A percentile compares a stretch with the other conserved stretches of the same genome.
Evolutionary conservation across 2,888 invertebrate genomes (phyloP).

Genomic region (Scaptomyza tumidula): DNA sequence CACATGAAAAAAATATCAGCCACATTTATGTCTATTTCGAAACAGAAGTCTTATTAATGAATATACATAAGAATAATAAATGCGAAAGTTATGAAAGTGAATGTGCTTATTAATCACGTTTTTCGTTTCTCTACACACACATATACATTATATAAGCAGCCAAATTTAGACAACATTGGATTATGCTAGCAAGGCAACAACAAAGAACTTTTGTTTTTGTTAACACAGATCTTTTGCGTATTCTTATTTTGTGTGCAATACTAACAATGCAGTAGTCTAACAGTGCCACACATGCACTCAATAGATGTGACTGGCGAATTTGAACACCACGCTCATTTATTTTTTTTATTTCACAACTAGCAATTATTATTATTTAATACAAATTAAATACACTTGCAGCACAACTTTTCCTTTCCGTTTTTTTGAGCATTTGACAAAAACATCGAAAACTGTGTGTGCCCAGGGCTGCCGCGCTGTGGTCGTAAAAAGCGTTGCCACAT

Average conservation of each 20-base stretch:
- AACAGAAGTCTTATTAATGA: not conserved
- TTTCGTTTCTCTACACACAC: constrained; percentile 11
- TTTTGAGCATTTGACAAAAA: constrained; percentile 27
- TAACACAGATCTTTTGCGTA: constrained; percentile 65
- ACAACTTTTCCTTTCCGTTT: constrained; percentile 35
- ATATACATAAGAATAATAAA: not conserved
- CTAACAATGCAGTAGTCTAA: constrained; percentile 29
- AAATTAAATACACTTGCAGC: constrained; percentile 43
- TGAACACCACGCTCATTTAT: constrained; percentile 40
- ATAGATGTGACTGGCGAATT: constrained; percentile 14
- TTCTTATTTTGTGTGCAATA: constrained; percentile 26
- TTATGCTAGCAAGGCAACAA: constrained; percentile 31
- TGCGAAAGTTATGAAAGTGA: constrained; percentile 2
- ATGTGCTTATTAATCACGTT: constrained; percentile 7
- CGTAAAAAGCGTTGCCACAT: constrained; percentile 24
- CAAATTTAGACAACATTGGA: constrained; percentile 51
- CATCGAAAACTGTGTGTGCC: constrained; percentile 21
- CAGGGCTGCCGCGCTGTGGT: constrained; percentile 25
- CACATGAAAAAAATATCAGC: constrained; percentile 9
- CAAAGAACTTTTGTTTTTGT: constrained; percentile 69
- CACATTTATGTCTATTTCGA: not conserved
- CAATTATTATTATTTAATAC: constrained; percentile 48
- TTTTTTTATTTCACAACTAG: constrained; percentile 33
- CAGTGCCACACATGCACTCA: constrained; percentile 29
- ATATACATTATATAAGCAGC: constrained; percentile 57